Base-by-base conservation (phyloP, 2,113 vertebrate species). In the Lepus europaeus region DNA sequence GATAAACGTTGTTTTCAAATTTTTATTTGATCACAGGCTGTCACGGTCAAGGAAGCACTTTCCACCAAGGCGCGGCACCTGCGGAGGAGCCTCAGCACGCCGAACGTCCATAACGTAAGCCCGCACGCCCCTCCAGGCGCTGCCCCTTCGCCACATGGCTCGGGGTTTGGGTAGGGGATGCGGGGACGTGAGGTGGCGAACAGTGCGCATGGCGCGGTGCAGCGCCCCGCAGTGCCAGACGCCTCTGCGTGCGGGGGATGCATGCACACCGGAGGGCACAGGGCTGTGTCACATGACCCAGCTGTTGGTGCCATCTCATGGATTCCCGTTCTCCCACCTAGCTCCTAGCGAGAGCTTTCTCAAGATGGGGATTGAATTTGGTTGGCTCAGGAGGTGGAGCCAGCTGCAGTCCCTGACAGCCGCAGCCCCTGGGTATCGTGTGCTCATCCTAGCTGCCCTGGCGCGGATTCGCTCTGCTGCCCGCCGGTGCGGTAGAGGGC, bases 21-120 rank as follows among this genome's bases (percentile, higher is more conserved):
- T 51, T 3, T 74, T 66, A 1, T 94, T 9, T 76, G 12, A 97
- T 87, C 53, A 0, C 96, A 99, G 99, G 99, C 99, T 1, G 99
- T 99, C 90, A 99, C 99, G 0, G 98, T 99, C 72, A 99, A 99
- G 97, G 99, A 99, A 97, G 99, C 99, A 0, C 98, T 99, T 33
- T 98, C 99, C 94, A 98, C 98, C 72, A 99, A 99, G 97, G 98
- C 98, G 0, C 99, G 98, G 97, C 99, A 99, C 97, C 98, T 99
- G n/a, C 98, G 99, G 76, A 98, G 99, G 89, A 99, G 99, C 93
- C 98, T 99, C 97, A 99, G 99, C 98, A 99, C 99, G 16, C 99
- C 99, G 0, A 99, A 99, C 2, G 99, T 99, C 78, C 99, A 99
- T 95, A 98, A 99, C 0, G 99, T 99, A 98, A 99, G 99, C 96